Percentiles rank a stretch among this genome's conserved stretches.
phyloP scores from a whole-genome alignment of 2,888 invertebrate species.

The Mythimna ferrago region DNA sequence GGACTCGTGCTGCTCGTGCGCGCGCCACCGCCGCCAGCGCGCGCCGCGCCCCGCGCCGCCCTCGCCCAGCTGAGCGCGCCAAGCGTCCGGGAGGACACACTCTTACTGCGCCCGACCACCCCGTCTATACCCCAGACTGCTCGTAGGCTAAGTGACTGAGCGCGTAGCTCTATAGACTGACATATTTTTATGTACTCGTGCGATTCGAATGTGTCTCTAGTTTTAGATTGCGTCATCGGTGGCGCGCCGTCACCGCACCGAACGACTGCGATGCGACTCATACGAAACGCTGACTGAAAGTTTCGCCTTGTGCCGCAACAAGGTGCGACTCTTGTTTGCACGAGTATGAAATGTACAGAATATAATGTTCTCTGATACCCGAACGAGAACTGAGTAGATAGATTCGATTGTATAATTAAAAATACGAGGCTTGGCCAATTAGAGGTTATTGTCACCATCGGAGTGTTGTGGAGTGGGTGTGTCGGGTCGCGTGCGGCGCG shows the following conservation, averaged over 20 bases:
- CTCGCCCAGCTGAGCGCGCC: constrained; percentile 78
- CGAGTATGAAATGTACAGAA: constrained; percentile 49
- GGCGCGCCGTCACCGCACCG: constrained; percentile 57
- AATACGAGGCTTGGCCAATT: constrained; percentile 64
- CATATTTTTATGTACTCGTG: constrained; percentile 88
- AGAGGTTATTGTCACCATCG: constrained; percentile 62
- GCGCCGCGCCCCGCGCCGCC: constrained; percentile 70
- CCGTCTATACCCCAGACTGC: constrained; percentile 82
- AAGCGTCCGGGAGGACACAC: constrained; percentile 59
- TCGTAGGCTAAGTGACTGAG: constrained; percentile 87
- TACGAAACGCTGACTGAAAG: constrained; percentile 33
- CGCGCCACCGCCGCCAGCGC: constrained; percentile 89
- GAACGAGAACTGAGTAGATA: constrained; percentile 31
- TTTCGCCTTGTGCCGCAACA: constrained; percentile 29
- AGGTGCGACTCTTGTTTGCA: constrained; percentile 43
- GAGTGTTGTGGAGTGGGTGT: constrained; percentile 53
- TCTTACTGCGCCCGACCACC: constrained; percentile 71
- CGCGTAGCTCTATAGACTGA: constrained; percentile 88
- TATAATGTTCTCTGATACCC: constrained; percentile 24
- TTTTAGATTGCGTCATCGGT: constrained; percentile 73
- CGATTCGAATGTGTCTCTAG: constrained; percentile 86
- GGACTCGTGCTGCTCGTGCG: constrained; percentile 92
- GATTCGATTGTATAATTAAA: constrained; percentile 37
- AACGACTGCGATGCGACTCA: constrained; percentile 51
- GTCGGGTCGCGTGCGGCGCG: constrained; percentile 51